Conservation (phyloP, 1,140 invertebrate genomes). For the Pseudomyrmex gracilis region DNA sequence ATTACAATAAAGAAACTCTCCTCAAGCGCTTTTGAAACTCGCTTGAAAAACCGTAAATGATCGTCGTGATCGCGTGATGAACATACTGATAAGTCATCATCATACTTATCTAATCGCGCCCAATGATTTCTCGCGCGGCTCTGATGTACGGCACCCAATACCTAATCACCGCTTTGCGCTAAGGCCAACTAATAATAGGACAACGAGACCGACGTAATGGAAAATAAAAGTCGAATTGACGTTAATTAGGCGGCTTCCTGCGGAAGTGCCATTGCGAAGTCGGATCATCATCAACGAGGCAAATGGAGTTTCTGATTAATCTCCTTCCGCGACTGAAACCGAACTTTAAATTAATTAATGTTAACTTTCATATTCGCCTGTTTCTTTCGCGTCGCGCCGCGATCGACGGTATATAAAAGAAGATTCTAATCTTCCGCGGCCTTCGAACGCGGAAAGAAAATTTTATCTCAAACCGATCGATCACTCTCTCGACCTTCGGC, state of each 20-base stretch:
- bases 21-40: not conserved
- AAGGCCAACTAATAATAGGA: conserved; percentile 22
- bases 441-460: conserved; percentile 69
- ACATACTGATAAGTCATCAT: conserved; percentile 51
- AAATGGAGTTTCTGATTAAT: conserved; percentile 63
- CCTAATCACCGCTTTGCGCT: conserved; percentile 31
- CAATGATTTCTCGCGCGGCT: conserved; percentile 48
- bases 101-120: conserved; percentile 56
- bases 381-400: conserved; percentile 24
- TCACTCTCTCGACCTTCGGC: conserved; percentile 62
- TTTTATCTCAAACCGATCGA: conserved; percentile 54
- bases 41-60: conserved; percentile 45
- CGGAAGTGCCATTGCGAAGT: conserved; percentile 59
- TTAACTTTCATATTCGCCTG: conserved; percentile 57
- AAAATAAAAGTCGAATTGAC: conserved; percentile 69
- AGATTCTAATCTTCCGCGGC: conserved; percentile 67
- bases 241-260: conserved; percentile 67
- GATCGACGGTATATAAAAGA: conserved; percentile 48
- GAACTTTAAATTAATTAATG: conserved; percentile 66
- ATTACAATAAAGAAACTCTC: too few species aligned
- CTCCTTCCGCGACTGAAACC: conserved; percentile 59
- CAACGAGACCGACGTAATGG: conserved; percentile 23
- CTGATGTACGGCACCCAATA: conserved; percentile 4
- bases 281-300: conserved; percentile 65
- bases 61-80: conserved; percentile 13